Evolutionary conservation across 2,113 vertebrate genomes (phyloP), one percentile per base, ranked within the genome.

Genomic region (Alethe castanea): DNA sequence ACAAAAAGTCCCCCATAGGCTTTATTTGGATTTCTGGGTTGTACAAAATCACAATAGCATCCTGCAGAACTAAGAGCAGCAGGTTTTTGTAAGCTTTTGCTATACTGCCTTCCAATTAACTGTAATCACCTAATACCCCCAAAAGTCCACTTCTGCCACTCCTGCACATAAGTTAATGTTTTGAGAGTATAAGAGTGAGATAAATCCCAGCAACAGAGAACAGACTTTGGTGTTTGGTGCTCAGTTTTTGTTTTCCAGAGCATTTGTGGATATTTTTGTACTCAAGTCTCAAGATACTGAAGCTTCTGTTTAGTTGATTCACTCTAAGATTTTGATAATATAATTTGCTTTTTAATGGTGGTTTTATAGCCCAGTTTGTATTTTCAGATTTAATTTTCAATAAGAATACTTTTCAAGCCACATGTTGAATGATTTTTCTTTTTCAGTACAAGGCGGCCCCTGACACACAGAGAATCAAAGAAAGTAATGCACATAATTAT

Each of bases 41-140:
- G 78, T 65, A 71, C 20, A 84, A 86, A 60, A 38, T 50, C 57
- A 50, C 31, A 29, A 29, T 64, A 94, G 19, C 11, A 69, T 24
- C 40, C 45, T 70, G 54, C 45, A 88, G 40, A 95, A 69, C 36
- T 94, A 71, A 90, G 13, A 77, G 67, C 57, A 66, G 18, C 40
- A 88, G 88, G 60, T 47, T 86, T 97, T 93, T 92, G 92, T 79
- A 48, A 92, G 60, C 73, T 98, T 96, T 90, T 98, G 64, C 33
- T 71, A 26, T 97, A 90, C 29, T 29, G 35, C 29, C 59, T 60
- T 53, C 70, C 80, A 59, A 53, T 13, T 50, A 61, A 94, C 12
- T 92, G 82, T 95, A 95, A 97, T 88, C 95, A 86, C 17, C 13
- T 60, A 50, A 8, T 3, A 82, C 53, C 25, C 38, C 35, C 25